These are phyloP conservation scores for Protobothrops mucrosquamatus DNA, from an alignment of 2,113 vertebrate species.

Conservation along the genomic window DNA sequence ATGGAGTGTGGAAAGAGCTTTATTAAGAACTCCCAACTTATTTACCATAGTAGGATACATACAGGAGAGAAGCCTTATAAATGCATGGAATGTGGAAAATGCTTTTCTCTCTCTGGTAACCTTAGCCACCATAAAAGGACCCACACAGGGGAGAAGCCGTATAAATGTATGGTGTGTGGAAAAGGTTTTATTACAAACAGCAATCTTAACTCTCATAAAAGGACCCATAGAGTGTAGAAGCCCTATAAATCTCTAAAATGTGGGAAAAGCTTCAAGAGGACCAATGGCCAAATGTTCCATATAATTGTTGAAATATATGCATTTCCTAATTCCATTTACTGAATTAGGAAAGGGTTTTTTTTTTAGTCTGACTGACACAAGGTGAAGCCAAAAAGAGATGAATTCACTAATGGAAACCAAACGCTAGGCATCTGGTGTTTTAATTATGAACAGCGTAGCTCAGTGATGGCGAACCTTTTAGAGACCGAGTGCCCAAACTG, in stretches of 20 bases:
- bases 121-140: background rate
- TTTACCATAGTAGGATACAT: too few species aligned
- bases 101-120: too few species aligned
- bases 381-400: background rate
- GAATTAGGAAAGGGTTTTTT: background rate
- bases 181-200: background rate
- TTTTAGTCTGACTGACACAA: background rate
- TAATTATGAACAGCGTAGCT: background rate
- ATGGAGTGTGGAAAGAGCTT: too few species aligned
- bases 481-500: too few species aligned
- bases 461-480: too few species aligned
- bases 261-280: background rate
- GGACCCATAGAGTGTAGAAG: background rate
- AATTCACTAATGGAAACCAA: background rate
- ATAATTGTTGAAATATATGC: background rate
- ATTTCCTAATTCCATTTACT: background rate
- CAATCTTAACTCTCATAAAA: background rate
- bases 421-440: background rate
- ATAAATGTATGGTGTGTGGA: background rate
- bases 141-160: background rate
- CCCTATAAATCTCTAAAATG: background rate
- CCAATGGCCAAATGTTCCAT: background rate
- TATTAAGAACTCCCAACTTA: too few species aligned
- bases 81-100: too few species aligned
- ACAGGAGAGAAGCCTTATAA: background rate